Percentiles rank a stretch among this genome's conserved stretches.
Conservation (phyloP, 2,888 invertebrate genomes). For the Agrilus cyanescens region DNA sequence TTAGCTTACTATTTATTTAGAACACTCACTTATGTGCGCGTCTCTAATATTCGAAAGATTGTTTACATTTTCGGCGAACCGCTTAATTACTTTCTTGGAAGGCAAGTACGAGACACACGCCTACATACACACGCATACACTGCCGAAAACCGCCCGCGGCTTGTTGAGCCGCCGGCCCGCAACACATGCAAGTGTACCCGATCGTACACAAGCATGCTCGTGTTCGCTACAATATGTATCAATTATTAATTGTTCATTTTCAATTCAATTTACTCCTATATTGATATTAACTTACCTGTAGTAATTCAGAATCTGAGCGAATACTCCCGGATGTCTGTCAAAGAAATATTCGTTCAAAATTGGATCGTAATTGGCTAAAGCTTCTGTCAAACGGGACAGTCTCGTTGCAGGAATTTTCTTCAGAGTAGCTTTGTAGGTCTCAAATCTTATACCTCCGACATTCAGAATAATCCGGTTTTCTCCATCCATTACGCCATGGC, state of each 20-base stretch:
- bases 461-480: slow-evolving; percentile 90
- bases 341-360: slow-evolving; percentile 82
- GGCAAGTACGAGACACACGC: too few relatives aligned
- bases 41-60: too few relatives aligned
- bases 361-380: slow-evolving; percentile 80
- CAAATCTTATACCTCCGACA: slow-evolving; percentile 77
- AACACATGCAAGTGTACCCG: too few relatives aligned
- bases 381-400: slow-evolving; percentile 70
- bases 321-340: slow-evolving; percentile 80
- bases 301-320: slow-evolving; percentile 80
- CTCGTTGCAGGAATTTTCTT: slow-evolving; percentile 85
- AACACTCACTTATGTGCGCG: too few relatives aligned
- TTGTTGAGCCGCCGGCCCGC: too few relatives aligned
- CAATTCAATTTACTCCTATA: not conserved
- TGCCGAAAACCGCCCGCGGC: too few relatives aligned
- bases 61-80: too few relatives aligned
- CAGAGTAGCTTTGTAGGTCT: slow-evolving; percentile 68
- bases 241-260: not conserved
- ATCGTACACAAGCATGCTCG: too few relatives aligned
- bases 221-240: not conserved
- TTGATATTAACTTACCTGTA: slow-evolving; percentile 46
- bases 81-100: too few relatives aligned
- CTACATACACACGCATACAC: too few relatives aligned
- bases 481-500: slow-evolving; percentile 56
- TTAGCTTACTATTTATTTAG: too few relatives aligned